Evolutionary conservation across 2,113 vertebrate genomes (phyloP).

Genomic region (Heliornis fulica): DNA sequence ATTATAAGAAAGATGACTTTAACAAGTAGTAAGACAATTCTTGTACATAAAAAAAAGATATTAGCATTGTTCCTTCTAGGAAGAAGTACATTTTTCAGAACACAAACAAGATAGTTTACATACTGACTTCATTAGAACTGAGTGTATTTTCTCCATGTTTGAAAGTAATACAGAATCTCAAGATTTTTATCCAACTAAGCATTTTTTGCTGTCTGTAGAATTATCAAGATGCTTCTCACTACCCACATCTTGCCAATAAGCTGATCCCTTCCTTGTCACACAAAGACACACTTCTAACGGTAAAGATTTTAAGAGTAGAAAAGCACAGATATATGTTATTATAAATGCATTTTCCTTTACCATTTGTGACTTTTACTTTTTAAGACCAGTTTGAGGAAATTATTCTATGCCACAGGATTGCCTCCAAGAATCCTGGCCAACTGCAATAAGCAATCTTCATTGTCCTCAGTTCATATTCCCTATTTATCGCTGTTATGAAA

Average conservation of each 20-base stretch:
- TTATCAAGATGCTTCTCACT: background rate
- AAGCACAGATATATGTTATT: background rate
- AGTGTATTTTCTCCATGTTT: background rate
- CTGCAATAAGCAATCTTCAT: background rate
- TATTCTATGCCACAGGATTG: background rate
- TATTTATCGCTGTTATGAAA: background rate
- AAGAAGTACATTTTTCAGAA: background rate
- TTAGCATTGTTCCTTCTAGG: background rate
- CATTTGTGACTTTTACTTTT: background rate
- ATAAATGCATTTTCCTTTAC: background rate
- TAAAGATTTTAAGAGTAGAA: background rate
- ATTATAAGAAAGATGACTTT: background rate
- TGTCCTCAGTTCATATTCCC: background rate
- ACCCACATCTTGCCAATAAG: background rate
- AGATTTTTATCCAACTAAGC: background rate
- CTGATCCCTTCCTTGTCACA: background rate
- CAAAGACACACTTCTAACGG: background rate
- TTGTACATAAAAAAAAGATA: background rate
- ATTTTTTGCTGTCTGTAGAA: background rate
- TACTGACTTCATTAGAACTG: background rate
- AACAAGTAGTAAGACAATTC: background rate
- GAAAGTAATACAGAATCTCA: background rate
- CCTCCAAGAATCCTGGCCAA: background rate
- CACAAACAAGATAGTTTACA: background rate
- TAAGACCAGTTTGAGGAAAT: background rate